Conservation (phyloP, 2,888 invertebrate genomes). For the Ernsta delagoae region DNA sequence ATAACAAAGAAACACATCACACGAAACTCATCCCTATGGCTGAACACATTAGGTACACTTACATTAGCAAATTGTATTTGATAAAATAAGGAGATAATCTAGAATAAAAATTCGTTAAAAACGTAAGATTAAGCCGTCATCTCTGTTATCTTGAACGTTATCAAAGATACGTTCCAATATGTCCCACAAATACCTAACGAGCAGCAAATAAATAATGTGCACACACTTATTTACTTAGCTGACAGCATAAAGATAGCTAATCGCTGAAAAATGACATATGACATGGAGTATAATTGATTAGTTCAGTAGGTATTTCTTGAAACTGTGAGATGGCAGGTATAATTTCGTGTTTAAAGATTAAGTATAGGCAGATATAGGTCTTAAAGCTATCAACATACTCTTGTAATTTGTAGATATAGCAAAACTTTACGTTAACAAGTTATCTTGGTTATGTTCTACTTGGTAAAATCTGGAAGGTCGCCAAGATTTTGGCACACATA, state of each 20-base stretch:
- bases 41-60: constrained; percentile 41
- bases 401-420: constrained; percentile 13
- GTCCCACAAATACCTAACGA: constrained; percentile 70
- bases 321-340: constrained; percentile 12
- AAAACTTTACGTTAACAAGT: neutral
- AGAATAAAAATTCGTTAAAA: constrained; percentile 79
- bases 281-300: constrained; percentile 47
- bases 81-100: constrained; percentile 59
- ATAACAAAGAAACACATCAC: constrained; percentile 44
- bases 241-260: constrained; percentile 63
- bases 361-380: constrained; percentile 9
- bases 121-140: constrained; percentile 80
- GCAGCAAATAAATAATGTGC: constrained; percentile 59
- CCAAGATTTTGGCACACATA: constrained; percentile 21
- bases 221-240: constrained; percentile 59
- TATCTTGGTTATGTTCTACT: neutral
- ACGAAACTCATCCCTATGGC: constrained; percentile 56
- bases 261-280: constrained; percentile 62
- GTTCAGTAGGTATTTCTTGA: constrained; percentile 19
- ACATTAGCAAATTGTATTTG: constrained; percentile 38
- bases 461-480: constrained; percentile 16
- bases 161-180: constrained; percentile 58
- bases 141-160: constrained; percentile 74
- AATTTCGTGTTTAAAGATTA: constrained; percentile 16
- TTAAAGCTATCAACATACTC: constrained; percentile 20